Evolutionary conservation across 2,888 invertebrate genomes (phyloP), one percentile per base, ranked within the genome.

Genomic region (Scelioninae gen. 2): DNA sequence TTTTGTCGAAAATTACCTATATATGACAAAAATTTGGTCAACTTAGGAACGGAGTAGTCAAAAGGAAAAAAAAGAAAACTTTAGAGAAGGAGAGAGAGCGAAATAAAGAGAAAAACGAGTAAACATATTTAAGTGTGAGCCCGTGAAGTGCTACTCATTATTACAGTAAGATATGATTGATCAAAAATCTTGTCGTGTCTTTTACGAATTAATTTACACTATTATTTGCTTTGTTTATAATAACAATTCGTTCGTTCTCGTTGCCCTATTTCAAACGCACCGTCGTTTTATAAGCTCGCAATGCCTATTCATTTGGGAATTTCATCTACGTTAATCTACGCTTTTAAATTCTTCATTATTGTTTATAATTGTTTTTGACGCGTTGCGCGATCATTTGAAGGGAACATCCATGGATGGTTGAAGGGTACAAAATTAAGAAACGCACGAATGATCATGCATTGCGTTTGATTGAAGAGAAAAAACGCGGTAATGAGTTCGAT

Each of bases 401-500:
- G 28, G 28, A 18, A 46, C 16, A 58, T 28, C 48, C 48, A 16
- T 43, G 52, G 25, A 57, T 48, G 25, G 16, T 57, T 55, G 39
- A 31, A 55, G 70, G 63, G 39, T 70, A 70, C 63, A 70, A 70
- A 70, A 70, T 70, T 70, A 63, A 70, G 70, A 70, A 70, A 70
- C 69, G 61, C 60, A 53, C 53, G 39, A 39, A 48, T 69, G 61
- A 55, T 61, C 57, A 63, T 63, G 48, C 55, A 63, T 50, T 70
- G 60, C 53, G 52, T 55, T 61, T 33, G 60, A 22, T 48, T 48
- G 57, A 48, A 57, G 55, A 48, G 48, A 60, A 53, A 39, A 50
- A 57, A 67, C 25, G 52, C 37, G 43, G 28, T 50, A 28, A 58
- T 45, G 45, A 18, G 33, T 37, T 55, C 11, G 13, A 4, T 41